Evolutionary conservation across 1,140 invertebrate species (phyloP).

Genomic region (Manduca sexta): DNA sequence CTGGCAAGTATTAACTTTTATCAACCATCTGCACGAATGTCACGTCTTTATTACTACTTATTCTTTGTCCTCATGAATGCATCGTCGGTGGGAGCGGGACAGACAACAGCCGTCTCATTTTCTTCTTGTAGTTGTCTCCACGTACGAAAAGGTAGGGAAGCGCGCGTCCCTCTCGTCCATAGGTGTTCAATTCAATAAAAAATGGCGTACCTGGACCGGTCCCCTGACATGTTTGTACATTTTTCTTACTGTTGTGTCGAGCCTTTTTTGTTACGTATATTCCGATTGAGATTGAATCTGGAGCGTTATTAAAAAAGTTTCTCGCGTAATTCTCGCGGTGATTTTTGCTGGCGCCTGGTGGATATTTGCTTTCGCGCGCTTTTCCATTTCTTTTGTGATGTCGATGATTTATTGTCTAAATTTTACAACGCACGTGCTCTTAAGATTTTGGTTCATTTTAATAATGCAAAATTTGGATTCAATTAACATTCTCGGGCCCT

Average conservation of each 20-base stretch:
- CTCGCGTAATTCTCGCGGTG: slow-evolving; percentile 45
- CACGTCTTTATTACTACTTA: slow-evolving; percentile 71
- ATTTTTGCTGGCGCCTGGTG: slow-evolving; percentile 28
- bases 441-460: slow-evolving; percentile 5
- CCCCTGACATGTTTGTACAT: slow-evolving; percentile 67
- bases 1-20: slow-evolving; percentile 66
- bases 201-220: slow-evolving; percentile 65
- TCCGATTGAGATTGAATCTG: slow-evolving; percentile 61
- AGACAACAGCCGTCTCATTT: slow-evolving; percentile 35
- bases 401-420: slow-evolving; percentile 28
- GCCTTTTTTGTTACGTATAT: slow-evolving; percentile 60
- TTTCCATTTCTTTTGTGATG: slow-evolving; percentile 4
- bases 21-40: slow-evolving; percentile 68
- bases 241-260: slow-evolving; percentile 58
- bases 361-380: slow-evolving; percentile 26
- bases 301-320: slow-evolving; percentile 70
- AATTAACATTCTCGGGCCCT: no score
- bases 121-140: slow-evolving; percentile 30
- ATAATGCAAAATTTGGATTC: no score
- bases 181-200: slow-evolving; percentile 67
- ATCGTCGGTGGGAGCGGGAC: slow-evolving; percentile 31
- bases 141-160: slow-evolving; percentile 38
- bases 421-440: slow-evolving; percentile 7
- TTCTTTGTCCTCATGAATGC: slow-evolving; percentile 66
- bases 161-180: slow-evolving; percentile 48